A percentile compares a stretch with the other conserved stretches of the same genome.
These are phyloP conservation scores for Cerastis rubricosa DNA, from an alignment of 2,888 invertebrate genomes.

Conservation along the genomic window DNA sequence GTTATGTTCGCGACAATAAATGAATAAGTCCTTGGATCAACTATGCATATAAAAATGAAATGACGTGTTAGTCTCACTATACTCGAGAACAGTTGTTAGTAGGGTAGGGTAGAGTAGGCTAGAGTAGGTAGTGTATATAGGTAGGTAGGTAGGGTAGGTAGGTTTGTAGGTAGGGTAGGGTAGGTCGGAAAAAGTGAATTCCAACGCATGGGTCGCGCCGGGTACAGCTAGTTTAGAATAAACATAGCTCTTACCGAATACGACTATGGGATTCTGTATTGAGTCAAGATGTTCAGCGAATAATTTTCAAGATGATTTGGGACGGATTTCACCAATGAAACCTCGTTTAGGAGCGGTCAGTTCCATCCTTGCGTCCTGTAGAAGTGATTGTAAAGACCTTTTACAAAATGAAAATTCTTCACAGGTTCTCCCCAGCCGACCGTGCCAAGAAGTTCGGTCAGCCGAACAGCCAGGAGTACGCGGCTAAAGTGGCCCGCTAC, in stretches of 20 bases:
- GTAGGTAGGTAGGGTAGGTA: too few species aligned
- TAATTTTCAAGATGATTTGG: not conserved
- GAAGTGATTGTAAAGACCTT: too few species aligned
- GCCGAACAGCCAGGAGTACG: conserved; percentile 94
- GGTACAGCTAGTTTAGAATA: too few species aligned
- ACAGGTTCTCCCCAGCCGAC: conserved; percentile 83
- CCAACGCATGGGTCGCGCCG: too few species aligned
- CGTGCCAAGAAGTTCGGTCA: conserved; percentile 94
- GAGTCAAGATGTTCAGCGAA: not conserved
- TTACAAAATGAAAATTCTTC: not conserved
- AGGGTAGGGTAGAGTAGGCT: too few species aligned
- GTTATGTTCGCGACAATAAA: not conserved
- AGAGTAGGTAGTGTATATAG: too few species aligned
- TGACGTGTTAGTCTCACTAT: too few species aligned
- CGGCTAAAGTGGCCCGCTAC: conserved; percentile 94
- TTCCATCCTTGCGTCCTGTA: too few species aligned
- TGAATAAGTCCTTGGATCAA: not conserved
- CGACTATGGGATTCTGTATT: not conserved
- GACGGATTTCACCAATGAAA: not conserved
- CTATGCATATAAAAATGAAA: too few species aligned
- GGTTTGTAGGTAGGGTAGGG: too few species aligned
- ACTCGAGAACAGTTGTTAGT: too few species aligned
- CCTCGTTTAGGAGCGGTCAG: not conserved
- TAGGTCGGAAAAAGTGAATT: too few species aligned
- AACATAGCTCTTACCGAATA: not conserved